Evolutionary conservation across 2,113 vertebrate species (phyloP), one percentile per base, ranked within the genome.

Genomic region (Nannospalax galili): DNA sequence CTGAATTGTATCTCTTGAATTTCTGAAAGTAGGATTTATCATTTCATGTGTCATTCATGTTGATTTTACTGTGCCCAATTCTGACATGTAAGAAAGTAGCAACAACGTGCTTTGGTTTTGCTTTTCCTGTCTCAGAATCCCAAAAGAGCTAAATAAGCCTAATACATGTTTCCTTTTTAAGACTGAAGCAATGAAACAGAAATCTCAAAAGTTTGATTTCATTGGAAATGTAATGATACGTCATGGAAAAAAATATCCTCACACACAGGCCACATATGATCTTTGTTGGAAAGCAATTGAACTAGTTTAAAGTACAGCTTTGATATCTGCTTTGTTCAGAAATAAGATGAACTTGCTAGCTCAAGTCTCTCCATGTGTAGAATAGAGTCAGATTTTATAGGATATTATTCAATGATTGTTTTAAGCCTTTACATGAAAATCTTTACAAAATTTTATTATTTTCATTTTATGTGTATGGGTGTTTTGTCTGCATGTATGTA

Each of bases 151-250:
- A 88, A 75, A 56, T 73, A 77, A 60, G 62, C 45, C 26, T 70
- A 19, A 35, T 70, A 52, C 65, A 37, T 37, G 1, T 16, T 65
- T 70, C 19, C 35, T 81, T n/a, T 88, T 30, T 84, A 60, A 78
- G 32, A 70, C 45, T 75, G 52, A 79, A 73, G 10, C 12, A 62
- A 45, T 20, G 12, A 65, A 81, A 84, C 12, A 14, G 4, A 88
- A 92, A 88, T 88, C 35, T 65, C 20, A 17, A 92, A 64, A 75
- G 42, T 64, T 74, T 90, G 40, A 77, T 90, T 84, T 84, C 35
- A 65, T 52, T 14, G 17, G 14, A 6, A 79, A 82, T 74, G 2
- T 30, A 69, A 93, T 15, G 22, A 78, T 9, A 7, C 62, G 30
- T 19, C 58, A 42, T 26, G 30, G 7, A 88, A 35, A 87, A n/a